Evolutionary conservation across 2,888 invertebrate species (phyloP).

Genomic region (Stictocephala bisonia): DNA sequence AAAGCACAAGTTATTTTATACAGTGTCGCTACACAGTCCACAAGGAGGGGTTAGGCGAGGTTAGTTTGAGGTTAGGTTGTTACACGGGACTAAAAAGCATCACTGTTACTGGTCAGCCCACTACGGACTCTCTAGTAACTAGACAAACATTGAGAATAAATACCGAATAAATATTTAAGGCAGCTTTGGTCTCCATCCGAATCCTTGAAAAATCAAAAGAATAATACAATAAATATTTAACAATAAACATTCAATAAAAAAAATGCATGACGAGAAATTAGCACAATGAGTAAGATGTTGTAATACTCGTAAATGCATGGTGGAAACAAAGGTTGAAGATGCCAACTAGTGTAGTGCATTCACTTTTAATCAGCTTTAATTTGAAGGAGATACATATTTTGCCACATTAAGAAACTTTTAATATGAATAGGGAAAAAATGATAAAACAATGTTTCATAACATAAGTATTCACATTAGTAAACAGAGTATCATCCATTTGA

Average conservation of each 20-base stretch:
- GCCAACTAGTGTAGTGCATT: too few species aligned
- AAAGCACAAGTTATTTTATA: slow-evolving; percentile 36
- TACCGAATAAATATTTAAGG: slow-evolving; percentile 78
- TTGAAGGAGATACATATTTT: too few species aligned
- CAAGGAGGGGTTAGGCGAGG: slow-evolving; percentile 17
- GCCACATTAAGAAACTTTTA: too few species aligned
- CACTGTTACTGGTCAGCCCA: slow-evolving; percentile 48
- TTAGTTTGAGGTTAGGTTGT: slow-evolving; percentile 41
- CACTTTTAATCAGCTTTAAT: too few species aligned
- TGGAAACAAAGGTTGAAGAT: neutral
- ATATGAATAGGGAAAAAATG: too few species aligned
- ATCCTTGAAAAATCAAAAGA: slow-evolving; percentile 62
- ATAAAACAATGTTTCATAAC: too few species aligned
- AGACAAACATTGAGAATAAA: slow-evolving; percentile 57
- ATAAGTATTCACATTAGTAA: too few species aligned
- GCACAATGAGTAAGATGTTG: too few species aligned
- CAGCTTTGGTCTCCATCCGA: slow-evolving; percentile 72
- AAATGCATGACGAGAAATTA: too few species aligned
- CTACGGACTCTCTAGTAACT: slow-evolving; percentile 40
- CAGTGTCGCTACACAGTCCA: slow-evolving; percentile 46
- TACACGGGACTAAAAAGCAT: slow-evolving; percentile 52
- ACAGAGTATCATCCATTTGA: too few species aligned
- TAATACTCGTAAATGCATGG: too few species aligned
- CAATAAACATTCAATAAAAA: too few species aligned
- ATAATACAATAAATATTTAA: slow-evolving; percentile 31